Evolutionary conservation across 2,888 invertebrate genomes (phyloP), one percentile per base, ranked within the genome.

Genomic region (Sepioteuthis lessoniana): DNA sequence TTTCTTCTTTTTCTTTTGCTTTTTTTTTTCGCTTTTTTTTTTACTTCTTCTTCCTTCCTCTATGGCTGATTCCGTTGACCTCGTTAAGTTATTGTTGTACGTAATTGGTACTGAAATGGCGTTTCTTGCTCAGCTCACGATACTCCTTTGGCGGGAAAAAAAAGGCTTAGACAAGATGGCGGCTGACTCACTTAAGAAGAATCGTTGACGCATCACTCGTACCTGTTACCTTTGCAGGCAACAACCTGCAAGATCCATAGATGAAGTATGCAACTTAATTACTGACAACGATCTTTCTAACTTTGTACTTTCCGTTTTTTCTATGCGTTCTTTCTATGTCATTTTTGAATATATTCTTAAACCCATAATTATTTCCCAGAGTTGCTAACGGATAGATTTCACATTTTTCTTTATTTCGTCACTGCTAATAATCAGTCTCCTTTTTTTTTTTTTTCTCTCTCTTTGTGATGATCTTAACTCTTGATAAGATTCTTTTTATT

Each of bases 141-240:
- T 76, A 76, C n/a, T 76, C 76, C n/a, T 76, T 76, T 76, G n/a
- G 76, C 76, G 76, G 76, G 76, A 76, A 76, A 76, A 55, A 76
- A 76, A 76, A 3, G 76, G n/a, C n/a, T 35, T 76, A 4, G 16
- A 76, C n/a, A 76, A 76, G 16, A 76, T 76, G 76, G 76, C 76
- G 76, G n/a, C 76, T 76, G 76, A 76, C n/a, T 76, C 76, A 76
- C 10, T n/a, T 35, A 19, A 35, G 76, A 76, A n/a, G n/a, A 76
- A n/a, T 35, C n/a, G n/a, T 76, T 76, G 76, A 76, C 76, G 76
- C 76, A 76, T 76, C 76, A 21, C n/a, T 16, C 76, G 76, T 76
- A 76, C 76, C 76, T 76, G 76, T 76, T 76, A 76, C 76, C 76
- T 76, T 76, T 13, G 3, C 13, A 76, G 76, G 76, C 76, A 76